Evolutionary conservation across 2,113 vertebrate genomes (phyloP).

Genomic region (Leucopsar rothschildi): DNA sequence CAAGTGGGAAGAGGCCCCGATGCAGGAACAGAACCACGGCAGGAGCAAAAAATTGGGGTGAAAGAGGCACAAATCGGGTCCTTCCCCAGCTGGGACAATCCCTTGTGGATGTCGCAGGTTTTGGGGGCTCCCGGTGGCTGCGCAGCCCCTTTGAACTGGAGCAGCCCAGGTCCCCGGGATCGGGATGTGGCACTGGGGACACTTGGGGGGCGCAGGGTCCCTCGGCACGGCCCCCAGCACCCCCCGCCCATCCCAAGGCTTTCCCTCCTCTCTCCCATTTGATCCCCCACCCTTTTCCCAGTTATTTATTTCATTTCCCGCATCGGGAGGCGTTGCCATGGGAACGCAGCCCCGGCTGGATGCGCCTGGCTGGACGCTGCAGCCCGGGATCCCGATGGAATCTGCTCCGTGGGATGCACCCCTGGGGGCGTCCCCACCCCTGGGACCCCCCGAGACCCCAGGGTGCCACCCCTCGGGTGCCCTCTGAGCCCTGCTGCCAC

Average conservation of each 20-base stretch:
- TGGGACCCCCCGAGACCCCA: not conserved
- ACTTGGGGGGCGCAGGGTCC: fast-evolving
- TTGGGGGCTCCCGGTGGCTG: not conserved
- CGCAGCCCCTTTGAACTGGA: fast-evolving
- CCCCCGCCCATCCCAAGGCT: fast-evolving
- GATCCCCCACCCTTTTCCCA: not conserved
- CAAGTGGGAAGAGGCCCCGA: not conserved
- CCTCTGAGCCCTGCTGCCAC: not conserved
- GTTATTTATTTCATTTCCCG: slow-evolving; percentile 53
- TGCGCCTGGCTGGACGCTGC: slow-evolving; percentile 45
- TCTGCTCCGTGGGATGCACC: not conserved
- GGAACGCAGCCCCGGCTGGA: slow-evolving; percentile 55
- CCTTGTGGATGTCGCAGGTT: fast-evolving
- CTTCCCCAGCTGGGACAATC: not conserved
- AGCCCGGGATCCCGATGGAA: not conserved
- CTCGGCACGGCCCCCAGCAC: fast-evolving
- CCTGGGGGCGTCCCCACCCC: not conserved
- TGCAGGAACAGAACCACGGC: not conserved
- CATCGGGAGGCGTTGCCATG: slow-evolving; percentile 68
- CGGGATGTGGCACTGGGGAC: not conserved
- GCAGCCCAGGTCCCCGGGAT: fast-evolving
- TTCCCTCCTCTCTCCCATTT: not conserved
- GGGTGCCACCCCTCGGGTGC: not conserved
- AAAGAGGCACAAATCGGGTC: not conserved
- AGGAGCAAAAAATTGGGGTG: not conserved